Evolutionary conservation across 2,888 invertebrate genomes (phyloP).

Genomic region (Caenorhabditis virilis): DNA sequence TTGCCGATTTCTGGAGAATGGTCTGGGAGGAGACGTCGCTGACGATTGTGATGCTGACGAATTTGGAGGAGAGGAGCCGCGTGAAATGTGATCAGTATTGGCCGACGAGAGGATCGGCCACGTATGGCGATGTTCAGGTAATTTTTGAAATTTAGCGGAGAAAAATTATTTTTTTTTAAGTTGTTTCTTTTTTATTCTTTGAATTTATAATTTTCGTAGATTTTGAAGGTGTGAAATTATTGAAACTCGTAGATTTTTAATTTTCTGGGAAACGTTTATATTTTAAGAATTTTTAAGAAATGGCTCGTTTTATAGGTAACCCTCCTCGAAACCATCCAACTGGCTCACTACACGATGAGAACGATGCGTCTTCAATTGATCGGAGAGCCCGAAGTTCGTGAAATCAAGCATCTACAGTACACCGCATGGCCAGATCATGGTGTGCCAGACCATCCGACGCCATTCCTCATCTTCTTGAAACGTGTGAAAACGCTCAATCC

Average conservation of each 20-base stretch:
- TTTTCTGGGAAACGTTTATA: no score
- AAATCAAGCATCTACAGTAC: slow-evolving; percentile 95
- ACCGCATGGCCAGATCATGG: slow-evolving; percentile 99
- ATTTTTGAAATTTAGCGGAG: no score
- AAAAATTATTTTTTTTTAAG: no score
- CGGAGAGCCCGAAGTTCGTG: slow-evolving; percentile 78
- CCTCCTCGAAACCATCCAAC: slow-evolving; percentile 90
- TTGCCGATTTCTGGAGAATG: slow-evolving; percentile 98
- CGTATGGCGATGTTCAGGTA: slow-evolving; percentile 91
- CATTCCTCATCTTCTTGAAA: slow-evolving; percentile 92
- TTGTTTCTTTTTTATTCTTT: no score
- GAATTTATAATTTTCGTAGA: no score
- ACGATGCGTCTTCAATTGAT: slow-evolving; percentile 83
- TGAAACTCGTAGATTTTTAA: no score
- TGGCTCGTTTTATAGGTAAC: no score
- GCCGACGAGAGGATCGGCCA: slow-evolving; percentile 91
- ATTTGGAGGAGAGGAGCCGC: slow-evolving; percentile 91
- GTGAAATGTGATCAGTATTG: slow-evolving; percentile 82
- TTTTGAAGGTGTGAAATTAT: no score
- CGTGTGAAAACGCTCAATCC: slow-evolving; percentile 89
- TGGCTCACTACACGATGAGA: slow-evolving; percentile 96
- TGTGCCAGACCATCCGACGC: slow-evolving; percentile 97
- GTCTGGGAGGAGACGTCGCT: slow-evolving; percentile 94
- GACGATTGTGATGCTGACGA: slow-evolving; percentile 99
- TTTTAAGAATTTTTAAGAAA: no score